A percentile compares a stretch with the other conserved stretches of the same genome.
These are phyloP conservation scores for Heterotis niloticus DNA, from an alignment of 2,113 vertebrate genomes.

Conservation along the genomic window DNA sequence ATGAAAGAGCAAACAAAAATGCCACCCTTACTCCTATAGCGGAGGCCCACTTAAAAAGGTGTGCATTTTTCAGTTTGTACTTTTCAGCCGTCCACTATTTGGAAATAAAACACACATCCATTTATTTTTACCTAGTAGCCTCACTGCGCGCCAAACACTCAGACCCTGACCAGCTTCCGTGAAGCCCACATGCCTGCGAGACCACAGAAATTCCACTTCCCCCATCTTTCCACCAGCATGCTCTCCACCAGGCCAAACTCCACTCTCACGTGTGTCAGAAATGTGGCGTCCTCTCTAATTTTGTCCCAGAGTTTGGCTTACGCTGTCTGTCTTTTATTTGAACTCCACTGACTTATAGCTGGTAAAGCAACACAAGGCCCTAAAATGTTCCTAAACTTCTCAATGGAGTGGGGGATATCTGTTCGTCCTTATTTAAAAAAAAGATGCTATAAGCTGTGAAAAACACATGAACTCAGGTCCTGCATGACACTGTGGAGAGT, in stretches of 20 bases:
- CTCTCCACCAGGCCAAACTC: background rate
- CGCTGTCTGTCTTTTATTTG: background rate
- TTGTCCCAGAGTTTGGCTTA: background rate
- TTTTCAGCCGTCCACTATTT: conserved; percentile 5
- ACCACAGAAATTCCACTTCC: background rate
- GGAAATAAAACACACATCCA: conserved; percentile 7
- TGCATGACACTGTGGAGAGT: background rate
- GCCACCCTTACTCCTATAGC: too few relatives aligned
- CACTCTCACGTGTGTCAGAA: background rate
- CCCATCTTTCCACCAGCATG: background rate
- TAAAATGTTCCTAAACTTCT: background rate
- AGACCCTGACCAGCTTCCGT: background rate
- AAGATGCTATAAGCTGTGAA: background rate
- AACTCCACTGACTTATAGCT: background rate
- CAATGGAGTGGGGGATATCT: background rate
- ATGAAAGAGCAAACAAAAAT: too few relatives aligned
- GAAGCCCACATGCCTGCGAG: background rate
- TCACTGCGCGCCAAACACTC: background rate
- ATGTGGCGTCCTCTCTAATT: conserved; percentile 17
- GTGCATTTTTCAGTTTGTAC: conserved; percentile 26
- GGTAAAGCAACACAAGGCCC: background rate
- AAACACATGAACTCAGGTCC: background rate
- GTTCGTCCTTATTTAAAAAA: too few relatives aligned
- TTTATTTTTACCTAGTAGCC: background rate
- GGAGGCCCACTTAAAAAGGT: too few relatives aligned